Conservation (phyloP, 2,113 vertebrate genomes). For the Odontophorus gujanensis region DNA sequence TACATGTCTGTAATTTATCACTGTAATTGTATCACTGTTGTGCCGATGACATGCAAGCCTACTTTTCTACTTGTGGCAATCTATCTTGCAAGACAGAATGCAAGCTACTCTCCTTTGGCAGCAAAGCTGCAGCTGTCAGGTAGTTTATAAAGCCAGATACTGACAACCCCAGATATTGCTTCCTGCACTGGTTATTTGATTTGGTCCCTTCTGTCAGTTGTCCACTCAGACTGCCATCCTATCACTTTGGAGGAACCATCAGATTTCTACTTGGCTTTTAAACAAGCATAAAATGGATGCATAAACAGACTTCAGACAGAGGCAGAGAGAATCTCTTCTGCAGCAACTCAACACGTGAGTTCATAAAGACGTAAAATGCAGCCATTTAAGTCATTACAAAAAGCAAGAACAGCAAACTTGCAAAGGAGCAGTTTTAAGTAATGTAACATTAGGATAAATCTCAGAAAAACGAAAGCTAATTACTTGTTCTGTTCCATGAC, state of each 20-base stretch:
- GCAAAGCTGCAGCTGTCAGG: not conserved
- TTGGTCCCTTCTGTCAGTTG: not conserved
- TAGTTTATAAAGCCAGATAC: not conserved
- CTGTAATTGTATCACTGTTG: constrained; percentile 6
- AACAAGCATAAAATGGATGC: not conserved
- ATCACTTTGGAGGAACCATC: not conserved
- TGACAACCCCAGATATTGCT: not conserved
- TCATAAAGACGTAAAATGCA: not conserved
- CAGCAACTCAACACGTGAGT: fast-evolving
- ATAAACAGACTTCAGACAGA: not conserved
- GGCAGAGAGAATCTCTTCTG: not conserved
- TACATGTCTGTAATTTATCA: constrained; percentile 11
- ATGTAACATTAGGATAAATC: not conserved
- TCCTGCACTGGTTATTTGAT: not conserved
- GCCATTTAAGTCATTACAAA: not conserved
- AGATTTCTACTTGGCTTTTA: not conserved
- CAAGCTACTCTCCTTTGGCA: not conserved
- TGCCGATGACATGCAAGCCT: not conserved
- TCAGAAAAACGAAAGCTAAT: not conserved
- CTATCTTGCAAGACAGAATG: constrained; percentile 23
- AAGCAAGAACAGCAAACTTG: not conserved
- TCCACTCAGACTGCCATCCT: not conserved
- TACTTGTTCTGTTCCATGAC: not conserved
- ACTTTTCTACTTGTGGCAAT: constrained; percentile 1
- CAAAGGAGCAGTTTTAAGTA: not conserved